Evolutionary conservation across 2,797 vertebrate species (phyloP).

Genomic region (Gallinago stenura): DNA sequence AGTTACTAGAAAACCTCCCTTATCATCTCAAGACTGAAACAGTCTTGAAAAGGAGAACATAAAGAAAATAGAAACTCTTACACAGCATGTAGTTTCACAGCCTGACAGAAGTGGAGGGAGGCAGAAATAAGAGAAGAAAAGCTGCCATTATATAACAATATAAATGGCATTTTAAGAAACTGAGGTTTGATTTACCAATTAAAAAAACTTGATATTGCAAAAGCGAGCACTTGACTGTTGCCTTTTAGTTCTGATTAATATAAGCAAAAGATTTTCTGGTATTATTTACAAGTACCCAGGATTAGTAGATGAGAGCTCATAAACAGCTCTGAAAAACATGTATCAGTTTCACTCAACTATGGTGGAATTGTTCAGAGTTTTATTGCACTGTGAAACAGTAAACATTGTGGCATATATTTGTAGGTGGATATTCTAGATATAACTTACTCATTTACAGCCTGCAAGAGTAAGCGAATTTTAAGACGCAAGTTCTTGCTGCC

Average conservation of each 20-base stretch:
- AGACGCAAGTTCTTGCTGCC: background rate
- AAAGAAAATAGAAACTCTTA: background rate
- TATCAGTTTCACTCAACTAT: background rate
- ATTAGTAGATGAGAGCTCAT: background rate
- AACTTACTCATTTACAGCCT: background rate
- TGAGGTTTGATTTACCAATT: background rate
- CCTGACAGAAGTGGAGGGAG: background rate
- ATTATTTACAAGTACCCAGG: conserved; percentile 2
- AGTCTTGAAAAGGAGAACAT: background rate
- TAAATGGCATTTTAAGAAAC: background rate
- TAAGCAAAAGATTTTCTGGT: background rate
- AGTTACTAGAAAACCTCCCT: background rate
- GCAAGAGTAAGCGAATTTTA: background rate
- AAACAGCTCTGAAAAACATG: background rate
- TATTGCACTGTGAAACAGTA: background rate
- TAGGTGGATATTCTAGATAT: background rate
- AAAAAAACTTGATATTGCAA: background rate
- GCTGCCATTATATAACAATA: background rate
- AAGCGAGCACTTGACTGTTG: background rate
- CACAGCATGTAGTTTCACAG: background rate
- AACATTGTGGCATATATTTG: background rate
- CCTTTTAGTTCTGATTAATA: conserved; percentile 17
- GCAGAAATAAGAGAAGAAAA: background rate
- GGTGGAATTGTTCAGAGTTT: background rate
- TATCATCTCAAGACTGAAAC: background rate